Percentiles rank a stretch among this genome's conserved stretches.
phyloP scores from a whole-genome alignment of 2,113 vertebrate species.

The Anser cygnoides region DNA sequence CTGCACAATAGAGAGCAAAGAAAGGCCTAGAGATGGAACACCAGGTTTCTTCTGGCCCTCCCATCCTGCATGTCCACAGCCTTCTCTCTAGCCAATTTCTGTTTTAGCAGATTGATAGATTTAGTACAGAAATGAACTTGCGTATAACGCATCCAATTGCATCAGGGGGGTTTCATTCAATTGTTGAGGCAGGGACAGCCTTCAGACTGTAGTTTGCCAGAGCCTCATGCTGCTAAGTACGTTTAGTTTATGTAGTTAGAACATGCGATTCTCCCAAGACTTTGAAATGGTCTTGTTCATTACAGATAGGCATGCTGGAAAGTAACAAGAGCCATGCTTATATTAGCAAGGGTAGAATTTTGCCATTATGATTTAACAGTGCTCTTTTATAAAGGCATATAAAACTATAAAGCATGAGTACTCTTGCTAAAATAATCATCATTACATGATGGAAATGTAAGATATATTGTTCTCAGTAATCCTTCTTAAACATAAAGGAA shows the following conservation, averaged over 20 bases:
- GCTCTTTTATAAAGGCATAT: background rate
- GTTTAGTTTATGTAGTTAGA: background rate
- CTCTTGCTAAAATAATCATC: background rate
- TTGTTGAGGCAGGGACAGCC: background rate
- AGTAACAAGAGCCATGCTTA: background rate
- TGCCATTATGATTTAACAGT: background rate
- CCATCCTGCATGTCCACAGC: background rate
- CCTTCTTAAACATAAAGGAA: background rate
- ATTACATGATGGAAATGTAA: background rate
- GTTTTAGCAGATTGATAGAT: background rate
- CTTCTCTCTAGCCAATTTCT: background rate
- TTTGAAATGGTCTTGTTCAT: background rate
- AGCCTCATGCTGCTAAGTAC: background rate
- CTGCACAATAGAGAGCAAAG: background rate
- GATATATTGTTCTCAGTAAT: background rate
- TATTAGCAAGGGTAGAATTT: background rate
- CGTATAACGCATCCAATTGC: background rate
- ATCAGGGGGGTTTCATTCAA: background rate
- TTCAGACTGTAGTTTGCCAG: background rate
- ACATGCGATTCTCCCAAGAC: background rate
- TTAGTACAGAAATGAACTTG: background rate
- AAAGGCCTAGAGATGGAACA: background rate
- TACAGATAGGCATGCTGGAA: background rate
- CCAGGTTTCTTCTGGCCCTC: fast-evolving
- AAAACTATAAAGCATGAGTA: background rate